A percentile compares a stretch with the other conserved stretches of the same genome.
These are phyloP conservation scores for Mythimna lalbum DNA, from an alignment of 2,888 invertebrate genomes.

Conservation along the genomic window DNA sequence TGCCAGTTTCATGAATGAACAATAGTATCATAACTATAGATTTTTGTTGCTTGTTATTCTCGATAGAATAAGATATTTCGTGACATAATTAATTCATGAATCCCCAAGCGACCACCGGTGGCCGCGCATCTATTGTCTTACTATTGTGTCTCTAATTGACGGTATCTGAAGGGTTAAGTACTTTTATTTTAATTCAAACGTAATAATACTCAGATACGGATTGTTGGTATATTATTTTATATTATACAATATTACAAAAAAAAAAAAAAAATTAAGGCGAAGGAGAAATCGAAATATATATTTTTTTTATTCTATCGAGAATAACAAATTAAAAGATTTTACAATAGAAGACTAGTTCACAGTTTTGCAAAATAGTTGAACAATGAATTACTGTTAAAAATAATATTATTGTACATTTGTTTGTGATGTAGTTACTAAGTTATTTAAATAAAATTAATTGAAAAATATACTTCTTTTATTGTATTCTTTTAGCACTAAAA, in stretches of 20 bases:
- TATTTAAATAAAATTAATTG: constrained; percentile 59
- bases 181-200: too few species aligned
- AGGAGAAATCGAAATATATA: too few species aligned
- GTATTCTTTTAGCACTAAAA: too few species aligned
- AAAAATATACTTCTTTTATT: constrained; percentile 37
- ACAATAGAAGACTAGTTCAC: constrained; percentile 33
- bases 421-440: constrained; percentile 61
- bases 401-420: constrained; percentile 61
- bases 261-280: too few species aligned
- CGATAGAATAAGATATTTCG: constrained; percentile 9
- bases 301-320: constrained; percentile 5
- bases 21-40: not conserved
- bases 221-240: too few species aligned
- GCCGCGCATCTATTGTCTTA: too few species aligned
- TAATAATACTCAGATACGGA: too few species aligned
- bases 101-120: too few species aligned
- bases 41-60: constrained; percentile 17
- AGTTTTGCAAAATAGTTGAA: constrained; percentile 33
- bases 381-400: constrained; percentile 44
- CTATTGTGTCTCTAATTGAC: too few species aligned
- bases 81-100: too few species aligned
- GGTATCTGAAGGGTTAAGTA: too few species aligned
- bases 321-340: constrained; percentile 11
- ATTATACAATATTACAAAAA: too few species aligned
- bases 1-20: constrained; percentile 3